Evolutionary conservation across 2,888 invertebrate genomes (phyloP).

Genomic region (Oscheius sp.): DNA sequence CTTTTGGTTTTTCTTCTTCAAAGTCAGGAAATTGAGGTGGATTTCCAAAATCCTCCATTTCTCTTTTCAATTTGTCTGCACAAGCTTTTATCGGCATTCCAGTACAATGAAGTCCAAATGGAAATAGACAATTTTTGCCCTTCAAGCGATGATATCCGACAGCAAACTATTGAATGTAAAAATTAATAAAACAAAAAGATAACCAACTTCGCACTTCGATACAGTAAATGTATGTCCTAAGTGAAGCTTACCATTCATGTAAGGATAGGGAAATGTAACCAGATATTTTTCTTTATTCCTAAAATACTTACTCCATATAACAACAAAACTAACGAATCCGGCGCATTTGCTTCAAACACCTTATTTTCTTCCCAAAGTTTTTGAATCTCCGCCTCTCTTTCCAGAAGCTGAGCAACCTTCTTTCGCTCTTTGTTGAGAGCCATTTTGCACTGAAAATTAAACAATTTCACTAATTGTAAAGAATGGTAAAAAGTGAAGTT

Average conservation of each 20-base stretch:
- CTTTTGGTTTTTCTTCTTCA: constrained; percentile 72
- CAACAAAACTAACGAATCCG: constrained; percentile 69
- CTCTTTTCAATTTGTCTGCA: constrained; percentile 93
- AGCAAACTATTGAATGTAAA: constrained; percentile 82
- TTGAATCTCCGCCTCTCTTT: constrained; percentile 82
- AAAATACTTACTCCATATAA: constrained; percentile 6
- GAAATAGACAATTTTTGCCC: constrained; percentile 90
- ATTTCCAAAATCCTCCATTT: constrained; percentile 88
- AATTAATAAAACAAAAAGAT: constrained; percentile 24
- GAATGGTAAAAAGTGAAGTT: too few species aligned
- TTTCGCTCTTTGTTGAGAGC: constrained; percentile 46
- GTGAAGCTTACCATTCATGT: constrained; percentile 98
- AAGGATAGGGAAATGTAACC: constrained; percentile 95
- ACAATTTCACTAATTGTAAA: too few species aligned
- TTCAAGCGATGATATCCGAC: constrained; percentile 88
- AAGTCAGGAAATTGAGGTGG: constrained; percentile 80
- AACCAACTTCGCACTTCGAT: constrained; percentile 88
- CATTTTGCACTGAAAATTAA: too few species aligned
- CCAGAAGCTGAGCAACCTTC: constrained; percentile 48
- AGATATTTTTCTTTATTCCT: constrained; percentile 79
- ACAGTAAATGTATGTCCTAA: constrained; percentile 95
- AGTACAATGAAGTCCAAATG: constrained; percentile 98
- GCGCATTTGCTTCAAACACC: constrained; percentile 85
- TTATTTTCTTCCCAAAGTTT: constrained; percentile 84
- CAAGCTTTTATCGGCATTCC: constrained; percentile 99